Evolutionary conservation across 1,140 invertebrate species (phyloP).

Genomic region (Solenopsis fugax): DNA sequence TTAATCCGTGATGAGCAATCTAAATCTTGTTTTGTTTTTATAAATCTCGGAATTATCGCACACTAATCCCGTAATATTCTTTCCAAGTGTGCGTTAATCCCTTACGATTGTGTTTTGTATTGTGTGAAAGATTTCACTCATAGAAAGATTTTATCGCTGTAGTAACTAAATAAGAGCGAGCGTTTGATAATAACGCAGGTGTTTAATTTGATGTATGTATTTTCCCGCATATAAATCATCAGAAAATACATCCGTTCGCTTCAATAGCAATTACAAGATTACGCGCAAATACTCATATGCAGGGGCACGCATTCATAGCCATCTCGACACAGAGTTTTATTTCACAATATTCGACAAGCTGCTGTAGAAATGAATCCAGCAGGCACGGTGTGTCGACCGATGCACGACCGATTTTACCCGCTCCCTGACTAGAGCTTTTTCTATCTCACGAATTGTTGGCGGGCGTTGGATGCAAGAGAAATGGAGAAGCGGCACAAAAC

Average conservation of each 20-base stretch:
- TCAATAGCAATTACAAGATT: constrained; percentile 5
- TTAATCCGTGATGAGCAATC: constrained; percentile 48
- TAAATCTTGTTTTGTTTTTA: constrained; percentile 45
- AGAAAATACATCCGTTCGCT: neutral
- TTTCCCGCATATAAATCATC: neutral
- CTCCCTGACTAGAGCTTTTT: constrained; percentile 52
- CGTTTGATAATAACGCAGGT: neutral
- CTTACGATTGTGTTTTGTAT: neutral
- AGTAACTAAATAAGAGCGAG: neutral
- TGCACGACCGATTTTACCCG: constrained; percentile 40
- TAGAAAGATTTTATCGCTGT: neutral
- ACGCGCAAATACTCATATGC: no score
- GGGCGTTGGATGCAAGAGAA: constrained; percentile 25
- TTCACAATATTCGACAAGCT: constrained; percentile 29
- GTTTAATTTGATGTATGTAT: neutral
- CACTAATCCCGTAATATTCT: neutral
- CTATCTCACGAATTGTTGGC: constrained; percentile 49
- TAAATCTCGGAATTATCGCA: neutral
- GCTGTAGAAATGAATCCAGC: constrained; percentile 37
- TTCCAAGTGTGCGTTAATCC: neutral
- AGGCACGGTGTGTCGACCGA: constrained; percentile 27
- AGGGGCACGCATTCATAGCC: neutral
- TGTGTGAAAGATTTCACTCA: neutral
- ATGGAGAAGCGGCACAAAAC: constrained; percentile 24
- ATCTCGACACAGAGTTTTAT: neutral